Base-by-base conservation (phyloP, 2,797 vertebrate species). In the Leptodactylus fallax region DNA sequence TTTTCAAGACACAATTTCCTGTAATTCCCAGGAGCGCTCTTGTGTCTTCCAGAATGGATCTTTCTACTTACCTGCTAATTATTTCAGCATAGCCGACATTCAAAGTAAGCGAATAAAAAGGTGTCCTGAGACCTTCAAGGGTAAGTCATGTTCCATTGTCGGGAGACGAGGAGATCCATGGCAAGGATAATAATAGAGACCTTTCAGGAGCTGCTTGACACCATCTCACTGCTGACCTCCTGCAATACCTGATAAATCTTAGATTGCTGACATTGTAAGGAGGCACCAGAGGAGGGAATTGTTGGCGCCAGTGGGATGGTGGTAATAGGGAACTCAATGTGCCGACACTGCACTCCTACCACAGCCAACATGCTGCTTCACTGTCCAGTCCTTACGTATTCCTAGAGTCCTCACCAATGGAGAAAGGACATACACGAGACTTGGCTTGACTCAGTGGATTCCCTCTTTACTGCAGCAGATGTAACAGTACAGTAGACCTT, bases 51-150 rank as follows among this genome's bases (percentile, higher is more conserved):
- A 49, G 47, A 53, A 58, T 21, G 21, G 78, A 58, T 19, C 16
- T 79, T 45, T 77, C 7, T 45, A 19, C 53, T 79, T 58, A 60
- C 55, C 23, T 36, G 78, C 78, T 79, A 79, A 76, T 65, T 87
- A 10, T 58, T 78, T 53, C 79, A 25, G 49, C 10, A 23, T 53
- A 23, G 74, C 1, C 7, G 14, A 12, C 5, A 25, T 53, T 23
- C 21, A 23, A 51, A 53, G 23, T 51, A n/a, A 77, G 49, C 19
- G n/a, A 23, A 23, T 51, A 49, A 74, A 6, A 7, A 11, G 4
- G 4, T 49, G 17, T 74, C 71, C 45, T 49, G 1, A n/a, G 49
- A 21, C n/a, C 17, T 74, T 36, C 67, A 71, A 45, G 67, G 67
- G 7, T 17, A 45, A 19, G 71, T 49, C 12, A n/a, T 21, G 47